These are phyloP conservation scores for Mesorhabditis sp. DNA, from an alignment of 2,888 invertebrate genomes.

Conservation along the genomic window DNA sequence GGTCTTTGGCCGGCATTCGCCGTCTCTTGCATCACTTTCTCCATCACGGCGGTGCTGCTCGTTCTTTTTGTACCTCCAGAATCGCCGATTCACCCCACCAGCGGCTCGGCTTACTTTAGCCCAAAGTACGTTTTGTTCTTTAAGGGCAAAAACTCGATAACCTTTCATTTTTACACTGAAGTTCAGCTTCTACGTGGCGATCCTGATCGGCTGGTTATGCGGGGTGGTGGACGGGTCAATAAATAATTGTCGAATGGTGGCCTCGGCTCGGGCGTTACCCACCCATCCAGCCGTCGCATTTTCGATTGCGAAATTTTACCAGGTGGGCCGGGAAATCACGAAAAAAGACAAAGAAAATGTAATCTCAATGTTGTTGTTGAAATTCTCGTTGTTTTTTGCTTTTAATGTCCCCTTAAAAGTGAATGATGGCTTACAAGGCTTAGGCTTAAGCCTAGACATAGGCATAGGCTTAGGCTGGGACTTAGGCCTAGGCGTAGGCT, in stretches of 20 bases:
- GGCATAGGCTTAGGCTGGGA: no score
- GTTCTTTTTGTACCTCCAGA: neutral
- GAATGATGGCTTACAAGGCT: no score
- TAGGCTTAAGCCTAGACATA: no score
- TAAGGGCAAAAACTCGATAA: neutral
- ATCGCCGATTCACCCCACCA: constrained; percentile 2
- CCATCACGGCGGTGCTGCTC: neutral
- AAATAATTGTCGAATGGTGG: constrained; percentile 4
- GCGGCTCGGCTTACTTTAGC: neutral
- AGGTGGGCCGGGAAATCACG: neutral
- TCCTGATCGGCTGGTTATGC: neutral
- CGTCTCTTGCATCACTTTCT: neutral
- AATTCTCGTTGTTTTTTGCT: no score
- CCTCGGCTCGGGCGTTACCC: neutral
- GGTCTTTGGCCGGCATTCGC: neutral
- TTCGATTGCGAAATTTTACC: constrained; percentile 1
- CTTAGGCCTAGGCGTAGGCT: no score
- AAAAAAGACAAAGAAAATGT: no score
- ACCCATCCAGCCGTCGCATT: neutral
- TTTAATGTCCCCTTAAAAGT: no score
- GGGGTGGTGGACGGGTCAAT: constrained; percentile 5
- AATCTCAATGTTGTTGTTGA: no score
- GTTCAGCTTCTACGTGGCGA: neutral
- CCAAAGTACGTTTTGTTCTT: neutral
- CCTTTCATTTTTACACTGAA: neutral